Conservation (phyloP, 2,888 invertebrate species). For the Polyploca ridens region DNA sequence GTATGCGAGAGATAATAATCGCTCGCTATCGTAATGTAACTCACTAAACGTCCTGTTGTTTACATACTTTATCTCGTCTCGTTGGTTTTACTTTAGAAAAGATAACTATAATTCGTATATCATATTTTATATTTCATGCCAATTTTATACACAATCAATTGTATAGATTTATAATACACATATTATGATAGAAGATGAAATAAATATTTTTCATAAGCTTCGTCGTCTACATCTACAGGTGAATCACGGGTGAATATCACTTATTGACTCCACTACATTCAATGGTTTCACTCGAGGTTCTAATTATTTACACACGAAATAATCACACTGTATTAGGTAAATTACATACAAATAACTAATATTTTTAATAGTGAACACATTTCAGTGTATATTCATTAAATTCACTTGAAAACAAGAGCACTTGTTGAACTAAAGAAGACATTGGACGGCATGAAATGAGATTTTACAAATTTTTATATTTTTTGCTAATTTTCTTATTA, state of each 20-base stretch:
- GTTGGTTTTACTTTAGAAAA: too few species aligned
- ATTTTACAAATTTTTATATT: slow-evolving; percentile 17
- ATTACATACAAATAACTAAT: slow-evolving; percentile 20
- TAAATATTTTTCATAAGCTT: slow-evolving; percentile 30
- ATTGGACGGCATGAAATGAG: slow-evolving; percentile 64
- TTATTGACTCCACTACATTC: slow-evolving; percentile 22
- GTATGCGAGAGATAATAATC: too few species aligned
- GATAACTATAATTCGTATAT: too few species aligned
- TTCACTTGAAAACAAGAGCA: slow-evolving; percentile 56
- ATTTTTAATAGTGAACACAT: slow-evolving; percentile 64
- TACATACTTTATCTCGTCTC: too few species aligned
- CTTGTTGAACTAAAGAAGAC: slow-evolving; percentile 51
- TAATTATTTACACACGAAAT: slow-evolving; percentile 5
- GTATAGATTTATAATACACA: background rate
- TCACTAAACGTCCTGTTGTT: too few species aligned
- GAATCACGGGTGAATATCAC: slow-evolving; percentile 31
- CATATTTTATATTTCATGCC: background rate
- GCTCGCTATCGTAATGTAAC: too few species aligned
- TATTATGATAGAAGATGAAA: slow-evolving; percentile 9
- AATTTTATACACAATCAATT: background rate
- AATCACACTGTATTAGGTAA: slow-evolving; percentile 20
- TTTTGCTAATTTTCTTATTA: slow-evolving; percentile 17
- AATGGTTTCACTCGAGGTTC: slow-evolving; percentile 3
- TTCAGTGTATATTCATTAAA: slow-evolving; percentile 48
- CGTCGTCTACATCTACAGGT: slow-evolving; percentile 35